Conservation (phyloP, 2,888 invertebrate species). For the Nomada flava region DNA sequence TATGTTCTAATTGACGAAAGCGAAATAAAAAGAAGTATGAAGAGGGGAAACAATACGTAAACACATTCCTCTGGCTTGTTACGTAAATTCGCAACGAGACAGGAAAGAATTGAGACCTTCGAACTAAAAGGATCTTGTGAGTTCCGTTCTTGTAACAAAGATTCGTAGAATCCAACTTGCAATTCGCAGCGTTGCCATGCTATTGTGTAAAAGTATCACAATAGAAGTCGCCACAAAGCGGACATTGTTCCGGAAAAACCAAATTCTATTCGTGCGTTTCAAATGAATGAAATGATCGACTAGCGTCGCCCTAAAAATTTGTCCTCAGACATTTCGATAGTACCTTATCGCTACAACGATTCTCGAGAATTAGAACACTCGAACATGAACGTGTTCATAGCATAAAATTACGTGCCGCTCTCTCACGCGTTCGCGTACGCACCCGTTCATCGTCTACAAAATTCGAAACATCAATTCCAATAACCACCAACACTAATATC, state of each 20-base stretch:
- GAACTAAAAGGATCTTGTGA: not conserved
- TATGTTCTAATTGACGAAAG: conserved; percentile 40
- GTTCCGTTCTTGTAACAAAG: not conserved
- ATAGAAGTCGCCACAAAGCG: not conserved
- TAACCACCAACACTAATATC: conserved; percentile 42
- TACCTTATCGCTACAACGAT: not conserved
- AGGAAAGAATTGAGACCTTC: not conserved
- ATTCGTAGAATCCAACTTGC: conserved; percentile 15
- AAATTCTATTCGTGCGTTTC: not conserved
- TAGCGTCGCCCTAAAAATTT: not conserved
- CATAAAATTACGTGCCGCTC: not conserved
- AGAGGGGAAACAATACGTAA: conserved; percentile 12
- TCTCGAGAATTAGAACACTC: conserved; percentile 19
- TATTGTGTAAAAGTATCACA: not conserved
- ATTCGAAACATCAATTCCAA: conserved; percentile 60
- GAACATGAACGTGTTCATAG: not conserved
- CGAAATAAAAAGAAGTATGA: conserved; percentile 12
- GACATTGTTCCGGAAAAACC: not conserved
- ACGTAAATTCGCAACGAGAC: not conserved
- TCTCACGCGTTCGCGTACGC: not conserved
- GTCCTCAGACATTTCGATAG: no score
- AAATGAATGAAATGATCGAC: not conserved
- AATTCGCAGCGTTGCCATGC: not conserved
- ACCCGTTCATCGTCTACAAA: conserved; percentile 42
- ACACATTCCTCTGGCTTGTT: not conserved